Evolutionary conservation across 92 coral and sea anemone species (phyloP), one percentile per base, ranked within the genome.

Genomic region (Paragorgia papillata): DNA sequence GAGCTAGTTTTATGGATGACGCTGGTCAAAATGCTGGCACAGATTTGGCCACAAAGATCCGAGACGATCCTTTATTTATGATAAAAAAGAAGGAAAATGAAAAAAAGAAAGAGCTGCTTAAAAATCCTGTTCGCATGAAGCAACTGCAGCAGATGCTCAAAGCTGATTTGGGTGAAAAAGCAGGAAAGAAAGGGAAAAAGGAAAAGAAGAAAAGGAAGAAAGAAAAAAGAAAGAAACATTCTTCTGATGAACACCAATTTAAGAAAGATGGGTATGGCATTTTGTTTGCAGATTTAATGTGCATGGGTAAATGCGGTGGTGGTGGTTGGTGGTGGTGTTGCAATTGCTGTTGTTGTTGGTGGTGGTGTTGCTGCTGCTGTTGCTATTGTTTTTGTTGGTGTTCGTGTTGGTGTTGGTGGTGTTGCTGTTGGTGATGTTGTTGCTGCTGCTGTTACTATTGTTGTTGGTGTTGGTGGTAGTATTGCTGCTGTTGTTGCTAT

Each of bases 121-220:
- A 89, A 33, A 95, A 95, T 76, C 99, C 99, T 13, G 93, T 95
- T 51, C 92, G 92, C 79, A 91, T 95, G 99, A 95, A 95, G 73
- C 97, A 90, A 37, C 73, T 95, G 56, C 88, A 89, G 44, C 87
- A 88, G 83, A 81, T 95, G 89, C 91, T 95, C 13, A 87, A 95
- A 80, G 95, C 83, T 27, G 92, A 89, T 62, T 79, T 95, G 46
- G 80, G 66, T 8, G 85, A 89, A 68, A 86, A 89, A 63, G 85
- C 76, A 62, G 87, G 90, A 80, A 93, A 93, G 80, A 90, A 94
- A 59, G 86, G 80, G 31, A 94, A 88, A 69, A 90, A 87, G 59
- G 84, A 87, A 81, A 91, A 84, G 62, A 95, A 88, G 58, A 82
- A 87, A 57, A 89, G 80, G 24, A 93, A 84, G 69, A 79, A 83